Base-by-base conservation (phyloP, 1,140 invertebrate species). In the Musca domestica region DNA sequence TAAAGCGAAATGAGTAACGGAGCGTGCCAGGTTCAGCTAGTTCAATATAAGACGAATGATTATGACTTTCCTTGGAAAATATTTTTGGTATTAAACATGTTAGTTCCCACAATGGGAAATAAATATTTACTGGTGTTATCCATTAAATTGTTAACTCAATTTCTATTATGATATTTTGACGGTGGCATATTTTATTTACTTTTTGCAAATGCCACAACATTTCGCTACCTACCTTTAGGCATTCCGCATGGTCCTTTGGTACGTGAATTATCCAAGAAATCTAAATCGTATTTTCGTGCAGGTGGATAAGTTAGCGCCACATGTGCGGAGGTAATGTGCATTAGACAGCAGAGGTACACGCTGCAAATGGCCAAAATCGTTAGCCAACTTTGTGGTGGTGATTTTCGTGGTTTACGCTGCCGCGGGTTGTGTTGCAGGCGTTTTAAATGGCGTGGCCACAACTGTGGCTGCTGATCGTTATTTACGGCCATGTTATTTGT, bases 201-300 rank as follows among this genome's bases (percentile, higher is more conserved):
- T n/a, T n/a, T n/a, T n/a, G n/a, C n/a, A 52, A 52, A 23, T 52
- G 34, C 34, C 34, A 41, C n/a, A 27, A 34, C n/a, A 66, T 19
- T 19, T 27, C 6, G 12, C 12, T 27, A 25, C 84, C 88, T 83
- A 96, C 95, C 95, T 91, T 91, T 94, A 5, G 95, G 95, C 92
- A 98, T 96, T 70, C 96, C 96, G 83, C 96, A 98, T 30, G 95
- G 95, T 67, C 89, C 89, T 73, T 91, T 91, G 17, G 95, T 97
- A 73, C 95, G 88, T 64, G 90, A 87, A 79, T 92, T 96, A 81
- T 98, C 95, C 82, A 98, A 84, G 84, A 97, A 98, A 84, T 98
- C 96, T 76, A 98, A 84, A 77, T 95, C 93, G 77, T 91, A 96
- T 72, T 90, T 89, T 71, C 94, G 87, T 0, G 93, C 92, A 4